Conservation (phyloP, 2,888 invertebrate genomes). For the Stratiomys singularior region DNA sequence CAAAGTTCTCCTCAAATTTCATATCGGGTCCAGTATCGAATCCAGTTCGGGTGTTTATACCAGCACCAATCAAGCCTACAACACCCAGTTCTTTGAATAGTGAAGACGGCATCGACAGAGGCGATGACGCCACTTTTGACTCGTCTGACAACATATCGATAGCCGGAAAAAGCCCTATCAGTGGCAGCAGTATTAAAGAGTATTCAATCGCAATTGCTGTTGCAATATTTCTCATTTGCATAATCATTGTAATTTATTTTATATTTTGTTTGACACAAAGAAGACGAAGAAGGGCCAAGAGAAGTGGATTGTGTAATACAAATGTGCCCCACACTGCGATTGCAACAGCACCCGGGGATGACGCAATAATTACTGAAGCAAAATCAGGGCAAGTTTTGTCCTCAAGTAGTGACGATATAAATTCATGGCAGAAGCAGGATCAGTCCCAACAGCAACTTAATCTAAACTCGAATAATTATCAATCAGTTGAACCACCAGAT, state of each 20-base stretch:
- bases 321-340: slow-evolving; percentile 62
- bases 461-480: slow-evolving; percentile 51
- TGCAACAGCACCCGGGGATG: slow-evolving; percentile 57
- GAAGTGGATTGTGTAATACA: neutral
- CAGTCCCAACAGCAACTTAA: slow-evolving; percentile 9
- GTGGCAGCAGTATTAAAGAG: slow-evolving; percentile 43
- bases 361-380: neutral
- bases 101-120: neutral
- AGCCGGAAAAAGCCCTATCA: neutral
- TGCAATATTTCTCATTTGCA: slow-evolving; percentile 49
- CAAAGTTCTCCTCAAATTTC: slow-evolving; percentile 59
- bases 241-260: slow-evolving; percentile 51
- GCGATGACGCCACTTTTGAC: neutral
- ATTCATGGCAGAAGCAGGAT: slow-evolving; percentile 15
- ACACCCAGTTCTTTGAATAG: neutral
- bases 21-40: slow-evolving; percentile 68
- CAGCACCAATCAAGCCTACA: slow-evolving; percentile 53
- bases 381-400: neutral
- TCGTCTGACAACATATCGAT: slow-evolving; percentile 28
- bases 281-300: slow-evolving; percentile 58
- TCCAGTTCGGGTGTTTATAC: slow-evolving; percentile 68
- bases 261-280: slow-evolving; percentile 49
- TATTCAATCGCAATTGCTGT: slow-evolving; percentile 54
- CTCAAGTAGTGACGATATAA: neutral
- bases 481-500: slow-evolving; percentile 61